A percentile compares a stretch with the other conserved stretches of the same genome.
phyloP scores from a whole-genome alignment of 1,140 invertebrate species.

The Ceratina calcarata region DNA sequence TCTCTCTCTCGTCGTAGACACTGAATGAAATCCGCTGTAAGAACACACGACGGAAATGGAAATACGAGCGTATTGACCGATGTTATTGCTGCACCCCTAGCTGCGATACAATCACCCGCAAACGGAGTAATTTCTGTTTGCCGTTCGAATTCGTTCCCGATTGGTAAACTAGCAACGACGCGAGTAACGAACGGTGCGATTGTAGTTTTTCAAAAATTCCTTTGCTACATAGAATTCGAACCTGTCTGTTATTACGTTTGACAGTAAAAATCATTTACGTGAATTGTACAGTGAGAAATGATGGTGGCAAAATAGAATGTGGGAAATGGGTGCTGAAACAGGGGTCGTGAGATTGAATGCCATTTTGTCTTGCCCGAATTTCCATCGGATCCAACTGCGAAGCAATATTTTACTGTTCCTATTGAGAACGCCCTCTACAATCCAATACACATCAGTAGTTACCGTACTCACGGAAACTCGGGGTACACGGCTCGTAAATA shows the following conservation, averaged over 20 bases:
- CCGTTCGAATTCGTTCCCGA: conserved; percentile 46
- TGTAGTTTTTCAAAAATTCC: conserved; percentile 11
- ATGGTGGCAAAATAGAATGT: no score
- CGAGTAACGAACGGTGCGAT: conserved; percentile 19
- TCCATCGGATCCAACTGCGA: not conserved
- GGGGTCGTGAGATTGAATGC: no score
- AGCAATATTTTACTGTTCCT: not conserved
- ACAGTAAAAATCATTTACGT: no score
- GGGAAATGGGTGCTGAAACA: no score
- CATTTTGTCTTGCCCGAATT: not conserved
- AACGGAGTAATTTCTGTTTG: conserved; percentile 40
- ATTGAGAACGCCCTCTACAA: no score
- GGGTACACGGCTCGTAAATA: conserved; percentile 35
- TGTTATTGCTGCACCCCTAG: not conserved
- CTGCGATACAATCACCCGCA: conserved; percentile 28
- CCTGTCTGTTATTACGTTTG: no score
- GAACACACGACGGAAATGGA: conserved; percentile 15
- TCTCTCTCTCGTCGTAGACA: not conserved
- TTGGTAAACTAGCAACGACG: conserved; percentile 35
- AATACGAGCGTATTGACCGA: conserved; percentile 15
- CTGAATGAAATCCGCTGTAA: not conserved
- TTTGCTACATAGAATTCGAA: no score
- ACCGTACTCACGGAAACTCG: not conserved
- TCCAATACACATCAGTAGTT: not conserved
- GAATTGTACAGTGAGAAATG: no score